A percentile compares a stretch with the other conserved stretches of the same genome.
Evolutionary conservation across 2,888 invertebrate species (phyloP).

Genomic region (Hydropsyche betteni): DNA sequence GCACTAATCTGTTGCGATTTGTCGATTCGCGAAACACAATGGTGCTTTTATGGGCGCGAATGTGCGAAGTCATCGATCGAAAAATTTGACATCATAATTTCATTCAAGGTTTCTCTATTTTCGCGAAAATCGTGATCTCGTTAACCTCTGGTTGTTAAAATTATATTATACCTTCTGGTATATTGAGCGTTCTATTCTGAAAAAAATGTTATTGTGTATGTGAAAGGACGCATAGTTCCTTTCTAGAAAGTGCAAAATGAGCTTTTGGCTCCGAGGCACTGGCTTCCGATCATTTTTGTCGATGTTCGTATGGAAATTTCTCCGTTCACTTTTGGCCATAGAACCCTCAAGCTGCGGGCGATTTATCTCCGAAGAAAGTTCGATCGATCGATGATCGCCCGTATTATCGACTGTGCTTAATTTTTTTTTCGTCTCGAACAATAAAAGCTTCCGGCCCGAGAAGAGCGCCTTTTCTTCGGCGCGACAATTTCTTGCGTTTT

Average conservation of each 20-base stretch:
- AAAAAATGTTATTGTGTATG: background rate
- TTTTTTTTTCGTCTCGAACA: too few relatives aligned
- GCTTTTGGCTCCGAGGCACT: constrained; percentile 6
- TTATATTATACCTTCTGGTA: too few relatives aligned
- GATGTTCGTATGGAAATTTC: constrained; percentile 28
- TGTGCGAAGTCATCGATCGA: too few relatives aligned
- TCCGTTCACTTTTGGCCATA: constrained; percentile 27
- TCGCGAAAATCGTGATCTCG: constrained; percentile 7
- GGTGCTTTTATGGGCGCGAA: too few relatives aligned
- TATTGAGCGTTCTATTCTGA: background rate
- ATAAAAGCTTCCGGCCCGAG: too few relatives aligned
- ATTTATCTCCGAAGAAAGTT: constrained; percentile 27
- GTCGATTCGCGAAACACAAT: too few relatives aligned
- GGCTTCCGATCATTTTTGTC: constrained; percentile 7
- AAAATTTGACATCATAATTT: constrained; percentile 12
- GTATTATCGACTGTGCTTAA: background rate
- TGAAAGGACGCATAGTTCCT: too few relatives aligned
- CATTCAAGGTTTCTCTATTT: constrained; percentile 28
- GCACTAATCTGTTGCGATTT: constrained; percentile 6
- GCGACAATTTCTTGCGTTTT: too few relatives aligned
- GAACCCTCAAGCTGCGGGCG: constrained; percentile 4
- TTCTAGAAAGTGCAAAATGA: background rate
- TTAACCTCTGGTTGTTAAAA: background rate
- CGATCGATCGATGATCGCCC: constrained; percentile 5
- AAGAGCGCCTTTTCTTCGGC: too few relatives aligned